Percentiles rank a stretch among this genome's conserved stretches.
These are phyloP conservation scores for Pseudeuparius sepicola DNA, from an alignment of 2,888 invertebrate genomes.

Conservation along the genomic window DNA sequence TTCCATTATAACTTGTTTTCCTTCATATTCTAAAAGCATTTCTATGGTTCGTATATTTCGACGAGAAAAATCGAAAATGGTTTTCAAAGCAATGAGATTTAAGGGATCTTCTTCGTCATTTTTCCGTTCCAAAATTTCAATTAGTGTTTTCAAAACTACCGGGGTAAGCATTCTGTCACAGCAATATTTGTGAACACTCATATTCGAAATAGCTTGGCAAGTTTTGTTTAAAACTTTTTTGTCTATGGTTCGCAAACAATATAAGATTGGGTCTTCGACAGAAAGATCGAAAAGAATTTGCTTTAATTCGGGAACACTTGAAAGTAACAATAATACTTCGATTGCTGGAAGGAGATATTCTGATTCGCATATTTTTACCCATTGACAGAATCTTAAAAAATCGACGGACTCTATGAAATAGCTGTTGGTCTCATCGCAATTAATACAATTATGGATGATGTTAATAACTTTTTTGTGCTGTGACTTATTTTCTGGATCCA, in stretches of 20 bases:
- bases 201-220: conserved; percentile 29
- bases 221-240: conserved; percentile 27
- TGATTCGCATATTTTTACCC: conserved; percentile 28
- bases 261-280: conserved; percentile 29
- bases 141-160: conserved; percentile 25
- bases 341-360: conserved; percentile 23
- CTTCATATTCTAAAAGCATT: conserved; percentile 22
- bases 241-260: conserved; percentile 26
- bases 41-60: conserved; percentile 25
- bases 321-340: conserved; percentile 26
- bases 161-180: conserved; percentile 31
- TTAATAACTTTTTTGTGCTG: conserved; percentile 23
- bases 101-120: conserved; percentile 25
- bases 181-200: conserved; percentile 31
- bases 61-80: conserved; percentile 27
- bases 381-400: conserved; percentile 30
- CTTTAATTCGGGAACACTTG: conserved; percentile 26
- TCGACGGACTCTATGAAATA: conserved; percentile 30
- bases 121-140: conserved; percentile 24
- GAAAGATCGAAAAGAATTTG: conserved; percentile 31
- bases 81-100: conserved; percentile 29
- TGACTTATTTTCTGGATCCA: conserved; percentile 20
- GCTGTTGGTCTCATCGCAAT: conserved; percentile 25
- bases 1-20: conserved; percentile 24
- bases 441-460: conserved; percentile 28